Base-by-base conservation (phyloP, 2,797 vertebrate species). In the Eidolon dupreanum region DNA sequence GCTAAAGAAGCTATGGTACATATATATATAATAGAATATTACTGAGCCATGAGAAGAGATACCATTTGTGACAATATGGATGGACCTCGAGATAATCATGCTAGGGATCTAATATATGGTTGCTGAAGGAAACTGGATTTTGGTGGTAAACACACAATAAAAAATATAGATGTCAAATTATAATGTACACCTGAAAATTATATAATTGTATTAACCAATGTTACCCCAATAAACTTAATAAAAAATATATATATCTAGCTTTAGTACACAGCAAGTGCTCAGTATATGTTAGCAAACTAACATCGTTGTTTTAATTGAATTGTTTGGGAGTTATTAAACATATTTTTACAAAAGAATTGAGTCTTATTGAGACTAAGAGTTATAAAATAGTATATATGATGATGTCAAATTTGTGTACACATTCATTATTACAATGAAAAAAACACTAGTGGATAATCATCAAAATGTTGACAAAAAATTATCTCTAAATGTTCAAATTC, bases 381-480 rank as follows among this genome's bases (percentile, higher is more conserved):
- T 74, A 49, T n/a, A 68, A 92, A 86, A 41, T 6, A 86, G 46
- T 26, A 0, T 41, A 46, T 43, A 59, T 82, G 38, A 43, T 43
- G 19, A 74, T 90, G 20, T 4, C 53, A 90, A 46, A 70, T 63
- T 31, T 36, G 36, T 96, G n/a, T 61, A 28, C 31, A 24, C 4
- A 20, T 74, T 93, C 53, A 31, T 88, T 90, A 31, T 71, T 66
- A 73, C n/a, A 41, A 8, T 70, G 31, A 46, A 73, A 55, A 71
- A 57, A 84, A 20, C 77, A 31, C 38, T 43, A 19, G 28, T n/a
- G 61, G 38, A 43, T 61, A 16, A 41, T 81, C 33, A 53, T 75
- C 26, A 92, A 96, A 92, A 86, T 71, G 8, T 68, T 86, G 33
- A 26, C 90, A 90, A 59, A 92, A 90, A 94, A 90, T 79, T 28